Base-by-base conservation (phyloP, 2,888 invertebrate species). In the Himalopsyche kuldschensis region DNA sequence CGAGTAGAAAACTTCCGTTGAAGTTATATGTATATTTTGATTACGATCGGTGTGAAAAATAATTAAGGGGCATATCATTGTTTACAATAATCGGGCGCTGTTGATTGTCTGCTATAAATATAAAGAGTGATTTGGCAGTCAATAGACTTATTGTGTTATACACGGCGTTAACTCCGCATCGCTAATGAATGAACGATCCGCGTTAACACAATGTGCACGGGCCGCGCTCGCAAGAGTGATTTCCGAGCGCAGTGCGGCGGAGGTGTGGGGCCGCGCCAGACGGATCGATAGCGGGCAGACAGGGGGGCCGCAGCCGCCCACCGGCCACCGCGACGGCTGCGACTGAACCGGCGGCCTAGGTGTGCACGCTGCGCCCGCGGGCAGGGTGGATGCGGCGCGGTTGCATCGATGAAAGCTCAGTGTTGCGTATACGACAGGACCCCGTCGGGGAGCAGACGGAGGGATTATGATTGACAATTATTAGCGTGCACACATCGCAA, bases 221-320 rank as follows among this genome's bases (percentile, higher is more conserved):
- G 35, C 35, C 76, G 30, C 32, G 32, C n/a, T 32, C 32, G 76
- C 35, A 35, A 4, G n/a, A 46, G 63, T 17, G 24, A 78, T 41
- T 20, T 17, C 69, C 47, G 30, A 35, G 31, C 48, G 41, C 41
- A 77, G 81, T 32, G 17, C 27, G 78, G 77, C 69, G 81, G 81
- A 79, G 75, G 84, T 78, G 79, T 27, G 78, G 30, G 82, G 75
- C 31, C 47, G 46, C 32, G 81, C 81, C 84, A 84, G 84, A 84
- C 84, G 79, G 81, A 84, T 84, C 84, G 84, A 84, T 84, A 84
- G 78, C 76, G 77, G 69, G 83, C 84, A 84, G 84, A 84, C 84
- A 75, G 84, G 84, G 84, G 79, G 81, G 81, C 31, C 69, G 79
- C 11, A 10, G 78, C 31, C 27, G 78, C 46, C 78, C 78, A 78